phyloP scores from a whole-genome alignment of 1,140 invertebrate species.

The Anagrus nilaparvatae region DNA sequence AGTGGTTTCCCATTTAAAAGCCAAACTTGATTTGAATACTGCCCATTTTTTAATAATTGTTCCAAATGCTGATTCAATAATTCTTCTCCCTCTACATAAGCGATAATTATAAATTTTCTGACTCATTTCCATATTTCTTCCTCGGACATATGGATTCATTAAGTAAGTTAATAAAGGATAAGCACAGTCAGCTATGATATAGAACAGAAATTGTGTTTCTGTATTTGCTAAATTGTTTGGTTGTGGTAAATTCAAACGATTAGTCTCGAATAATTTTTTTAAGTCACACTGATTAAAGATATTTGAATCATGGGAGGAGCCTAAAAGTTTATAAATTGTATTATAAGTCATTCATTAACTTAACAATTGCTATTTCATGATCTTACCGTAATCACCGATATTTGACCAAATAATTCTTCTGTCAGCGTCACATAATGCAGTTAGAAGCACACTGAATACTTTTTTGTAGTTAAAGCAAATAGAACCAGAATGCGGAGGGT shows the following conservation, averaged over 20 bases:
- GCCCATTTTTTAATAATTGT: not conserved
- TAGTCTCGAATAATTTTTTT: not conserved
- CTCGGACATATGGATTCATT: constrained; percentile 1
- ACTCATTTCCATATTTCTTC: not conserved
- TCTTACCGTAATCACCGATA: constrained; percentile 28
- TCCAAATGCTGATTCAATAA: constrained; percentile 1
- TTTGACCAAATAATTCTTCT: constrained; percentile 32
- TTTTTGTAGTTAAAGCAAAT: constrained; percentile 40
- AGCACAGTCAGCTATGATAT: not conserved
- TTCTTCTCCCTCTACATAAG: not conserved
- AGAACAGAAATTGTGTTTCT: not conserved
- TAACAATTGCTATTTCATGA: not conserved
- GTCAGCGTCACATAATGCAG: constrained; percentile 32
- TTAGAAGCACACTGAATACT: constrained; percentile 34
- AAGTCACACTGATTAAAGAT: constrained; percentile 1
- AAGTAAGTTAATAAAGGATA: not conserved
- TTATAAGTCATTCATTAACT: not conserved
- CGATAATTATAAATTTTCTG: not conserved
- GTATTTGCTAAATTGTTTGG: not conserved
- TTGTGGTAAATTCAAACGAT: not conserved
- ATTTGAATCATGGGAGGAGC: not conserved
- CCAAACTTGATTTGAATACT: not conserved
- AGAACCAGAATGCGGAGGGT: constrained; percentile 28
- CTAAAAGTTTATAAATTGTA: not conserved
- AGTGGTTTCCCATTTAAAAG: not conserved